These are phyloP conservation scores for Ptychoptera albimana DNA, from an alignment of 2,888 invertebrate species.

Conservation along the genomic window DNA sequence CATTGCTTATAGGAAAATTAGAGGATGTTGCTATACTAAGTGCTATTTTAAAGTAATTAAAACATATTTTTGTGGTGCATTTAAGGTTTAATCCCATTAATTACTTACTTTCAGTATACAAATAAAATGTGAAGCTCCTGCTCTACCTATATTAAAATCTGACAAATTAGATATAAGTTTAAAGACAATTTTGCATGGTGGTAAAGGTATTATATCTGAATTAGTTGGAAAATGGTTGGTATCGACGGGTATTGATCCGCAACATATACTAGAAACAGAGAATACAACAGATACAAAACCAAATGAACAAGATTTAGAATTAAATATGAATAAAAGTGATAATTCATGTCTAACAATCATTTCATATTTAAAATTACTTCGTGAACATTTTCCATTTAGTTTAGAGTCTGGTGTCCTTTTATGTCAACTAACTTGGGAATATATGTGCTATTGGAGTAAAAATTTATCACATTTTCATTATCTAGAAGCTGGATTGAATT, in stretches of 20 bases:
- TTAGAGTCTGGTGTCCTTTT: slow-evolving; percentile 61
- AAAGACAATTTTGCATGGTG: slow-evolving; percentile 45
- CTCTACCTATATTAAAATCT: slow-evolving; percentile 38
- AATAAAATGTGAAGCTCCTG: slow-evolving; percentile 16
- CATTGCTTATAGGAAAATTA: slow-evolving; percentile 68
- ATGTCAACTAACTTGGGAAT: slow-evolving; percentile 85
- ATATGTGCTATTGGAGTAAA: slow-evolving; percentile 73
- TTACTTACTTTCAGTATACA: slow-evolving; percentile 15
- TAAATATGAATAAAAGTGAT: slow-evolving; percentile 8
- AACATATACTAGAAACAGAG: slow-evolving; percentile 33
- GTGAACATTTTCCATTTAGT: slow-evolving; percentile 73
- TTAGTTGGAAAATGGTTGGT: slow-evolving; percentile 77
- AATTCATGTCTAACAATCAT: slow-evolving; percentile 31
- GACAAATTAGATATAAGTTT: slow-evolving; percentile 44
- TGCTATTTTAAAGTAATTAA: slow-evolving; percentile 34
- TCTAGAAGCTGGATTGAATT: slow-evolving; percentile 54
- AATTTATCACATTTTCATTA: slow-evolving; percentile 46
- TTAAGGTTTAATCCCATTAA: neutral
- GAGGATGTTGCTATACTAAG: slow-evolving; percentile 75
- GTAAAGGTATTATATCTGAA: slow-evolving; percentile 75
- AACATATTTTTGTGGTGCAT: neutral
- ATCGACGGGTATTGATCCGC: slow-evolving; percentile 52
- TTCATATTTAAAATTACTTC: slow-evolving; percentile 45
- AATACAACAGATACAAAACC: slow-evolving; percentile 4
- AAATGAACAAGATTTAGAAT: slow-evolving; percentile 4